These are phyloP conservation scores for Epizoanthus fatuus DNA, from an alignment of 92 coral and sea anemone species.

Conservation along the genomic window DNA sequence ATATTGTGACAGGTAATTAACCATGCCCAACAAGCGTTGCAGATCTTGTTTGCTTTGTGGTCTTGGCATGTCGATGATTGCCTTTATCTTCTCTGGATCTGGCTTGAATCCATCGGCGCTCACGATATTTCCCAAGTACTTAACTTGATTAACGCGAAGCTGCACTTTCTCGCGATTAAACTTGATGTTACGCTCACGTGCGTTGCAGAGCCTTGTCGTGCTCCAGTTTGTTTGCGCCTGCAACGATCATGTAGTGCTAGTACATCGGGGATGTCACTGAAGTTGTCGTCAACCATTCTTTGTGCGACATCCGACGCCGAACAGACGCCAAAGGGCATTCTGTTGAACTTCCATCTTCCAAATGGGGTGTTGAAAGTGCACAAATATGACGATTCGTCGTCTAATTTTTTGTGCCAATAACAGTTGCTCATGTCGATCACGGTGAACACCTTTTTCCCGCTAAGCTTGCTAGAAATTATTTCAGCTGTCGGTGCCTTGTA, in stretches of 20 bases:
- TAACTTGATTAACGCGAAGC: constrained; percentile 30
- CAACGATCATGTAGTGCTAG: constrained; percentile 37
- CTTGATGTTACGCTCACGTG: constrained; percentile 41
- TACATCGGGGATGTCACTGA: constrained; percentile 34
- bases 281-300: constrained; percentile 46
- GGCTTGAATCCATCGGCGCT: constrained; percentile 42
- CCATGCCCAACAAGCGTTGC: constrained; percentile 40
- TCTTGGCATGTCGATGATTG: constrained; percentile 27
- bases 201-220: constrained; percentile 17
- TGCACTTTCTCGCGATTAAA: constrained; percentile 39
- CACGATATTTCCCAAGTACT: constrained; percentile 36
- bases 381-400: constrained; percentile 58
- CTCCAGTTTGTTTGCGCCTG: constrained; percentile 34
- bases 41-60: constrained; percentile 39
- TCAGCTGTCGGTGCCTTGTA: constrained; percentile 66
- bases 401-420: constrained; percentile 70
- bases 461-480: constrained; percentile 51
- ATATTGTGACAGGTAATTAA: constrained; percentile 33
- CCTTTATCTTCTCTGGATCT: constrained; percentile 38
- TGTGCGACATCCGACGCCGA: constrained; percentile 42
- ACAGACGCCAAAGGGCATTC: constrained; percentile 53
- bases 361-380: constrained; percentile 50
- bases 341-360: constrained; percentile 46
- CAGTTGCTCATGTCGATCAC: constrained; percentile 57
- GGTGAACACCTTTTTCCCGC: constrained; percentile 52